Base-by-base conservation (phyloP, 2,888 invertebrate genomes). In the Drosophila emarginata region DNA sequence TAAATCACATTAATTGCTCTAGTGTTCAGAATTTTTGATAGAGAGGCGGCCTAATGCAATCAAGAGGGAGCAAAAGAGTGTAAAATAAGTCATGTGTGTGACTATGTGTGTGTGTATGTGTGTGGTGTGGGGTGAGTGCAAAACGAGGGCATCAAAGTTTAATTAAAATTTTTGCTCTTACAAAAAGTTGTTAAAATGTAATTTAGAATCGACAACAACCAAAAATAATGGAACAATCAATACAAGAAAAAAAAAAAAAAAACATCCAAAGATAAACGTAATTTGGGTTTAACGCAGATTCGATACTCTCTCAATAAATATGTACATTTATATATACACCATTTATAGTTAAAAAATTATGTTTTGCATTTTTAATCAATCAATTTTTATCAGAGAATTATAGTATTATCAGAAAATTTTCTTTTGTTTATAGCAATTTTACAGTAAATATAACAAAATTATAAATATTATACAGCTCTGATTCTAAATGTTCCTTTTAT, bases 1-100 rank as follows among this genome's bases (percentile, higher is more conserved):
- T 85, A 82, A 82, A 87, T 87, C 79, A 87, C 87, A 77, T 87
- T 80, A 87, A 80, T 80, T 86, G 87, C 80, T 67, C 73, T 78
- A 72, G 61, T 64, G 52, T 78, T 80, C 83, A 69, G 83, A 82
- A 86, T 80, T 45, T 45, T 45, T 45, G 45, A 21, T 45, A 45
- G 45, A 45, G 40, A 45, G 68, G 75, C 69, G 64, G 63, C 56
- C 71, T 61, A 80, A 69, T 6, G n/a, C 21, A 53, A 26, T 59
- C 36, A 21, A 61, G 39, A 11, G 18, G 32, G 1, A 26, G 12
- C 18, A 52, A 21, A 5, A 40, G 36, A 18, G 4, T 12, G 40
- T 0, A 28, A 37, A 36, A 32, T 11, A 2, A 32, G 11, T 9
- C 5, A 9, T 9, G 9, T 32, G 9, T 32, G 9, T 32, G 28